phyloP scores from a whole-genome alignment of 2,888 invertebrate species.

The Cephus rjabovi region DNA sequence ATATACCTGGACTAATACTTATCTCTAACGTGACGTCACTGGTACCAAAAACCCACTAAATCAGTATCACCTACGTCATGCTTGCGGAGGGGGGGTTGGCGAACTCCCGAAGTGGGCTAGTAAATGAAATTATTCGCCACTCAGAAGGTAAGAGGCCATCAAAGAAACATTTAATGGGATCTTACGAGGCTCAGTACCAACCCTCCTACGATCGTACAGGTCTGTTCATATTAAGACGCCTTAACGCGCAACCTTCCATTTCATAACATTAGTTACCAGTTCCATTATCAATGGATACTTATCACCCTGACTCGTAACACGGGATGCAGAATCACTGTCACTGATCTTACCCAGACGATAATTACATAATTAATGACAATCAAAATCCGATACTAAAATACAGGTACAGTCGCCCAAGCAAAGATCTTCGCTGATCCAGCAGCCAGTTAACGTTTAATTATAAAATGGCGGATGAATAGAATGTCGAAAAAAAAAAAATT shows the following conservation, averaged over 20 bases:
- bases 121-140: conserved; percentile 57
- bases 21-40: not conserved
- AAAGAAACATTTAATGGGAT: conserved; percentile 53
- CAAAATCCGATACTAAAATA: not conserved
- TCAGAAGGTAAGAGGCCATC: conserved; percentile 51
- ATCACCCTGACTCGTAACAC: not conserved
- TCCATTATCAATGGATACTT: not conserved
- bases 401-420: not conserved
- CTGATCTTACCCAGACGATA: not conserved
- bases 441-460: not conserved
- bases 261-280: not conserved
- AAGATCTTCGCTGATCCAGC: not conserved
- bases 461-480: not conserved
- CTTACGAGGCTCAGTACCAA: conserved; percentile 41
- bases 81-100: conserved; percentile 28
- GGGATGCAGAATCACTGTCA: not conserved
- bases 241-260: not conserved
- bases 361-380: not conserved
- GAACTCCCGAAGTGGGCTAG: conserved; percentile 48
- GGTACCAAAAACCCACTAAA: too few species aligned
- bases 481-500: not conserved
- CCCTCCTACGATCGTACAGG: not conserved
- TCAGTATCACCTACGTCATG: too few species aligned
- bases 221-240: not conserved
- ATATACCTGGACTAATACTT: not conserved